These are phyloP conservation scores for Antitype chi DNA, from an alignment of 2,888 invertebrate species.

Conservation along the genomic window DNA sequence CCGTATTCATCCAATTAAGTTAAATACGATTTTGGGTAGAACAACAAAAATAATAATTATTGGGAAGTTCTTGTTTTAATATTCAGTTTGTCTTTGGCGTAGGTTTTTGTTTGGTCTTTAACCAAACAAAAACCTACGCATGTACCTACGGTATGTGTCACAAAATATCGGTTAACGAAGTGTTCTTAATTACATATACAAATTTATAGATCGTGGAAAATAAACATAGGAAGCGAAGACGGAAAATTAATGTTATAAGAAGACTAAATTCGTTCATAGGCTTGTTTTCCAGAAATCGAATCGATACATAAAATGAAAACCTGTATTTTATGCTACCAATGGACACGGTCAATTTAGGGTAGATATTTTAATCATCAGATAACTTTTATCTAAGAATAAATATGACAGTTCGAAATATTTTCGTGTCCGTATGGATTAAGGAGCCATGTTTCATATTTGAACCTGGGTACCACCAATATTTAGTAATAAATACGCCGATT, in stretches of 20 bases:
- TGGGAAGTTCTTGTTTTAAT: constrained; percentile 19
- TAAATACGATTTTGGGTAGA: constrained; percentile 57
- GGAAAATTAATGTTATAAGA: not conserved
- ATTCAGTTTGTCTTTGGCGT: constrained; percentile 31
- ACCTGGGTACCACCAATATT: too few relatives aligned
- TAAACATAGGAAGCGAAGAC: not conserved
- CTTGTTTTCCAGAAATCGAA: not conserved
- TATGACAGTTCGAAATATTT: too few relatives aligned
- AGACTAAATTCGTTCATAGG: not conserved
- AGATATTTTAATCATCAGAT: not conserved
- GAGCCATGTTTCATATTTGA: too few relatives aligned
- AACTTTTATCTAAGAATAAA: too few relatives aligned
- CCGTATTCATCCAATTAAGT: constrained; percentile 63
- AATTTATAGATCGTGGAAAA: not conserved
- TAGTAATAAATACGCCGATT: too few relatives aligned
- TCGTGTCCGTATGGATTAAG: too few relatives aligned
- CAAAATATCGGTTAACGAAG: not conserved
- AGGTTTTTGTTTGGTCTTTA: constrained; percentile 41
- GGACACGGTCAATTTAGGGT: not conserved
- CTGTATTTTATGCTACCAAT: not conserved
- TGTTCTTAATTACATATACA: constrained; percentile 14
- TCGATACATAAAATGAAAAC: not conserved
- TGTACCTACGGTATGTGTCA: constrained; percentile 8
- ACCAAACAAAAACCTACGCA: too few relatives aligned
- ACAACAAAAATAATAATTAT: constrained; percentile 50